phyloP scores from a whole-genome alignment of 2,113 vertebrate genomes.

The Otocyon megalotis region DNA sequence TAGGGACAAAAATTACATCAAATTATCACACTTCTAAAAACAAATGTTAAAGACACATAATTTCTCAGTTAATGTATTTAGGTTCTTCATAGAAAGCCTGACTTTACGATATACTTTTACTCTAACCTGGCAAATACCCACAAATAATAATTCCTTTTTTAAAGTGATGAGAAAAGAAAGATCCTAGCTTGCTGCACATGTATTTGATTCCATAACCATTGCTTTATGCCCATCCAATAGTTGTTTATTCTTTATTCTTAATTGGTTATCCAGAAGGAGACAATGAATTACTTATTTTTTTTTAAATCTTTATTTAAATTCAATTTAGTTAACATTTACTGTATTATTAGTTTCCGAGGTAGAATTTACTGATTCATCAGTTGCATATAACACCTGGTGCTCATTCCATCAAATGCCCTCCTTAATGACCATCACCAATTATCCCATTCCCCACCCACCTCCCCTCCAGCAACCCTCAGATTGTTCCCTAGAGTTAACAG shows the following conservation, averaged over 20 bases:
- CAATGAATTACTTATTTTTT: not conserved
- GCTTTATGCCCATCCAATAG: not conserved
- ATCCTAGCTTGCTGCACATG: not conserved
- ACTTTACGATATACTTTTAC: not conserved
- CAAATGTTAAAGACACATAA: not conserved
- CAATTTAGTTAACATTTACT: not conserved
- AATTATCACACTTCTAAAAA: not conserved
- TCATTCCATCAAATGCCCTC: not conserved
- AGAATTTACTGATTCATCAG: not conserved
- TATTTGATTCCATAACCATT: not conserved
- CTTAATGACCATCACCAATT: not conserved
- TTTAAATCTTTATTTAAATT: not conserved
- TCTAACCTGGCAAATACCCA: not conserved
- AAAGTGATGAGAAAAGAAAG: not conserved
- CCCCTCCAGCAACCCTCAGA: not conserved
- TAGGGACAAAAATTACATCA: slow-evolving; percentile 5
- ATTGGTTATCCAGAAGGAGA: not conserved
- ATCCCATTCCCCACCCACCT: not conserved
- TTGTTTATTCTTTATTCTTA: slow-evolving; percentile 2
- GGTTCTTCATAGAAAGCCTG: not conserved
- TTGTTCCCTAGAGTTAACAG: not conserved
- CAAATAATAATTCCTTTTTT: not conserved
- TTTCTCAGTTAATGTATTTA: not conserved
- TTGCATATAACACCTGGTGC: not conserved
- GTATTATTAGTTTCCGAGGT: not conserved